These are phyloP conservation scores for Macroglossus sobrinus DNA, from an alignment of 2,113 vertebrate species.

Conservation along the genomic window DNA sequence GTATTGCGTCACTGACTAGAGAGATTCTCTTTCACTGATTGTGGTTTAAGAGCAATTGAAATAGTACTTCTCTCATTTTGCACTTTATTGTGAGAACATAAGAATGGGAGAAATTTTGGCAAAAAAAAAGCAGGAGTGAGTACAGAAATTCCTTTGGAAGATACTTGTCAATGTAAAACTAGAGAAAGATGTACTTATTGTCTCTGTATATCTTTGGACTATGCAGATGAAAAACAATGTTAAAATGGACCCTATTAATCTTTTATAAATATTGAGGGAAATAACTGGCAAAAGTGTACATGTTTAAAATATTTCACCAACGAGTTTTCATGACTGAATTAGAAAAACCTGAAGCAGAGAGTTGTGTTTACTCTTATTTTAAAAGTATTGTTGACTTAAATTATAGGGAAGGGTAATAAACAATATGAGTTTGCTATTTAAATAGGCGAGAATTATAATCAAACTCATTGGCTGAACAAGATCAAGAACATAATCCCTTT, in stretches of 20 bases:
- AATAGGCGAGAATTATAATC: not conserved
- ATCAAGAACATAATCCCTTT: not conserved
- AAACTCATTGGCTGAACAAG: not conserved
- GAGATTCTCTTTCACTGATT: not conserved
- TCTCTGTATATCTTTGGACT: not conserved
- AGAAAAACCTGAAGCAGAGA: not conserved
- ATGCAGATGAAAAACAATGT: not conserved
- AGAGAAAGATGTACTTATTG: not conserved
- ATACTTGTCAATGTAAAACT: not conserved
- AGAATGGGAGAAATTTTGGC: not conserved
- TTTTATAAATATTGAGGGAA: not conserved
- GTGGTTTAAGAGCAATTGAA: not conserved
- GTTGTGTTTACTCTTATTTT: not conserved
- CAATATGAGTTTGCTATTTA: not conserved
- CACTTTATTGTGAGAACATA: not conserved
- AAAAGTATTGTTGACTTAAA: not conserved
- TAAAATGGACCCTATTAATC: not conserved
- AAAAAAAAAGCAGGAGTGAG: not conserved
- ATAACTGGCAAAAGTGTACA: not conserved
- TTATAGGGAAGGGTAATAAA: not conserved
- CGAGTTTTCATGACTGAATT: not conserved
- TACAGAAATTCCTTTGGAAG: not conserved
- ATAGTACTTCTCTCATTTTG: not conserved
- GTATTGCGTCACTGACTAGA: not conserved
- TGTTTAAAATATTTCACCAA: not conserved